phyloP scores from a whole-genome alignment of 2,888 invertebrate genomes.

The Iphiclides podalirius region DNA sequence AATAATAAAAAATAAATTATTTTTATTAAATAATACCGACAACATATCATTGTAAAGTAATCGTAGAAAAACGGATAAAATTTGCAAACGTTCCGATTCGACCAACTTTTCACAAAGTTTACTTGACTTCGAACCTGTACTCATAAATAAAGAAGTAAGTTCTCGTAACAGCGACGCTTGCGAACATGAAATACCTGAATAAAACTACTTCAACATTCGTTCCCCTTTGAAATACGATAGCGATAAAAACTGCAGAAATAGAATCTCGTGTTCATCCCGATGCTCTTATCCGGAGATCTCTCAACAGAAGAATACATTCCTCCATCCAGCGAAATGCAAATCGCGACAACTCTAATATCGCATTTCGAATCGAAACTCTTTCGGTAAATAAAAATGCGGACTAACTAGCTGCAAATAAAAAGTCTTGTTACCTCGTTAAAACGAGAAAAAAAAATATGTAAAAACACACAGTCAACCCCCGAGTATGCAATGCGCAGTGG shows the following conservation, averaged over 20 bases:
- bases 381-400: constrained; percentile 23
- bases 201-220: constrained; percentile 1
- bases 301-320: background rate
- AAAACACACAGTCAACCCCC: constrained; percentile 43
- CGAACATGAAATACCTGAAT: constrained; percentile 15
- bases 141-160: constrained; percentile 16
- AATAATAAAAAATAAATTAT: too few relatives aligned
- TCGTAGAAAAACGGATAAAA: too few relatives aligned
- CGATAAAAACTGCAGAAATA: background rate
- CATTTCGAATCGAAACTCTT: constrained; percentile 23
- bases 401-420: constrained; percentile 33
- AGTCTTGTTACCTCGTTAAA: constrained; percentile 47
- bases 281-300: background rate
- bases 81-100: constrained; percentile 11
- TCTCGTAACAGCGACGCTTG: constrained; percentile 6
- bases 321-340: background rate
- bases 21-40: too few relatives aligned
- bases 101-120: constrained; percentile 20
- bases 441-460: constrained; percentile 45
- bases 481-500: constrained; percentile 64
- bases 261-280: background rate
- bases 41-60: too few relatives aligned
- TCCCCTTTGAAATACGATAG: constrained; percentile 4
- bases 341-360: constrained; percentile 2
- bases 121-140: constrained; percentile 15